Evolutionary conservation across 53 echinoderm and acorn worm genomes (phyloP), one percentile per base, ranked within the genome.

Genomic region (Hippasteria phrygiana): DNA sequence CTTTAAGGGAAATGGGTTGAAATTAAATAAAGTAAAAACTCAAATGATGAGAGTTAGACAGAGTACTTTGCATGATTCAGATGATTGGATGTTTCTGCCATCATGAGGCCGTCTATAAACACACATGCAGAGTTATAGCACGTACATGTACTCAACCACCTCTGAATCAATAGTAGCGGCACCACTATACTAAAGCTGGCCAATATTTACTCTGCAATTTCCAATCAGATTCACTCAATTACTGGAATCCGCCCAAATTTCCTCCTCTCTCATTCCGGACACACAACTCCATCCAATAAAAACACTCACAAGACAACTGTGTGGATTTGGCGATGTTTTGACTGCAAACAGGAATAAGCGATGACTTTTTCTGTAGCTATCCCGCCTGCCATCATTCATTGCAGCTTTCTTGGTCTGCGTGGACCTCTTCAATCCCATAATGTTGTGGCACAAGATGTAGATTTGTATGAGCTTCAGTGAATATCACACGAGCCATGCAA

Each of bases 171-270:
- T 71, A 85, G 48, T 39, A 39, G 82, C 82, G 67, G 82, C 67
- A 64, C 85, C 48, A 38, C 40, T 14, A 62, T 42, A 70, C 71
- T 71, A 53, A 85, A 71, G 85, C 69, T 48, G 17, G 26, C 37
- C 85, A 85, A 85, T 85, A 71, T 85, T 85, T 53, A 85, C 85
- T 70, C 38, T 65, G 51, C 70, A 69, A 71, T 85, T 70, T 70
- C 65, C 71, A 85, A 85, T 85, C 85, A 71, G 34, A 85, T 69
- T 71, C 85, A 85, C 85, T 85, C 85, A 85, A 85, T 71, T 85
- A 71, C 51, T 71, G 28, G 50, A 22, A 69, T 85, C 85, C 47
- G 63, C 71, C 43, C 85, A 85, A 50, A 69, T 35, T 71, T 85
- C 51, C 85, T 48, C 35, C 71, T 34, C 35, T 34, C 70, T 37